Evolutionary conservation across 2,797 vertebrate species (phyloP).

Genomic region (Percopsis omiscomaycus): DNA sequence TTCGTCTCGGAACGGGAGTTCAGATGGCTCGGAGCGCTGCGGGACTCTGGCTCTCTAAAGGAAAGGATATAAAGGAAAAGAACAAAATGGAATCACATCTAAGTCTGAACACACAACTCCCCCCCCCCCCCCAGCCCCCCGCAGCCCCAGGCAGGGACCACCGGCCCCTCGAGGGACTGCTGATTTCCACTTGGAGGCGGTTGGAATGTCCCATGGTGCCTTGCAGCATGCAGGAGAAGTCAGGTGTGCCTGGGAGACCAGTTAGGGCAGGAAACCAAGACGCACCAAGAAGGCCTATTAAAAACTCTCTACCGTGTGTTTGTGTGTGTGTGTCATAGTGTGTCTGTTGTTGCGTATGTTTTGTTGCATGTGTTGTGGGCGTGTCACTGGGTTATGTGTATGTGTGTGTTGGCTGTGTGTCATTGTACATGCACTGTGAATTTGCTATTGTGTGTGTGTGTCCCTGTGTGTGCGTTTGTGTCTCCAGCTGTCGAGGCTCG

Average conservation of each 20-base stretch:
- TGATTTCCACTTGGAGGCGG: not conserved
- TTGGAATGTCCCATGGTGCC: slow-evolving; percentile 37
- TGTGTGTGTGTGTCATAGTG: too few species aligned
- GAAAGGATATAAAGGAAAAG: not conserved
- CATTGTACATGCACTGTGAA: too few species aligned
- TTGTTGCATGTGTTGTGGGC: too few species aligned
- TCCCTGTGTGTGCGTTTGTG: slow-evolving; percentile 1
- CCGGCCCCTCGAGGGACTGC: not conserved
- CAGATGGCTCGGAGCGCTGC: not conserved
- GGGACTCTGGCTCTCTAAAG: slow-evolving; percentile 8
- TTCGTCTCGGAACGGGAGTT: not conserved
- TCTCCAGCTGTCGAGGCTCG: slow-evolving; percentile 39
- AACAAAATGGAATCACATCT: too few species aligned
- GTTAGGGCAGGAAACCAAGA: slow-evolving; percentile 39
- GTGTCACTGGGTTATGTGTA: too few species aligned
- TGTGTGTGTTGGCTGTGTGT: too few species aligned
- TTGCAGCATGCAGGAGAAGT: slow-evolving; percentile 26
- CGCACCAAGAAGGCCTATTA: slow-evolving; percentile 38
- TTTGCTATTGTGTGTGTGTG: too few species aligned
- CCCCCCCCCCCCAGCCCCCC: not conserved
- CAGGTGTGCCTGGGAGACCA: slow-evolving; percentile 50
- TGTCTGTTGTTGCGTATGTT: too few species aligned
- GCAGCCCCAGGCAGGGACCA: not conserved
- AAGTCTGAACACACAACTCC: not conserved
- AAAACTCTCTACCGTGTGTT: slow-evolving; percentile 33